These are phyloP conservation scores for Notarius quadriscutis DNA, from an alignment of 2,113 vertebrate species.

Conservation along the genomic window DNA sequence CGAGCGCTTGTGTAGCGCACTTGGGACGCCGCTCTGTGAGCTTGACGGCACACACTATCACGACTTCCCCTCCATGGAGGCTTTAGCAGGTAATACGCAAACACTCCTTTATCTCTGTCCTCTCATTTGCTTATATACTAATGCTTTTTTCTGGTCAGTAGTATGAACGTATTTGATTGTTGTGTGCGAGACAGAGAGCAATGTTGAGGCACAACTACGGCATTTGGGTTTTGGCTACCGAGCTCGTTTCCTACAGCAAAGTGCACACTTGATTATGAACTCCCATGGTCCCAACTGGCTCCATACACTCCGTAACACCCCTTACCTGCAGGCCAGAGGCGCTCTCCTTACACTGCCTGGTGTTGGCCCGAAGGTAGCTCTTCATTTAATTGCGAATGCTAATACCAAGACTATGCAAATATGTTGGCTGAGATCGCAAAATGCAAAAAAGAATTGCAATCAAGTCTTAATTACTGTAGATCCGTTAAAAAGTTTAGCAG, in stretches of 20 bases:
- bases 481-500: background rate
- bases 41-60: constrained; percentile 79
- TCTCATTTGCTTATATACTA: background rate
- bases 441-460: background rate
- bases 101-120: fast-evolving
- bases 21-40: constrained; percentile 76
- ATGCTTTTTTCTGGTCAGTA: background rate
- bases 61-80: constrained; percentile 81
- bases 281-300: constrained; percentile 76
- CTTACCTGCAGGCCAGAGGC: constrained; percentile 79
- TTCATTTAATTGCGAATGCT: background rate
- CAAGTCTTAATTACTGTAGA: background rate
- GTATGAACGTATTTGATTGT: background rate
- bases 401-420: background rate
- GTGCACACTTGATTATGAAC: constrained; percentile 77
- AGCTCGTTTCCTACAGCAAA: constrained; percentile 84
- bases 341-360: constrained; percentile 85
- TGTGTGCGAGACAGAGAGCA: constrained; percentile 66
- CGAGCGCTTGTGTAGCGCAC: constrained; percentile 81
- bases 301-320: constrained; percentile 66
- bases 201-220: constrained; percentile 77
- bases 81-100: constrained; percentile 76
- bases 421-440: background rate
- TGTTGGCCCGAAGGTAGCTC: constrained; percentile 86
- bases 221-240: constrained; percentile 92